Evolutionary conservation across 2,113 vertebrate species (phyloP).

Genomic region (Semicossyphus pulcher): DNA sequence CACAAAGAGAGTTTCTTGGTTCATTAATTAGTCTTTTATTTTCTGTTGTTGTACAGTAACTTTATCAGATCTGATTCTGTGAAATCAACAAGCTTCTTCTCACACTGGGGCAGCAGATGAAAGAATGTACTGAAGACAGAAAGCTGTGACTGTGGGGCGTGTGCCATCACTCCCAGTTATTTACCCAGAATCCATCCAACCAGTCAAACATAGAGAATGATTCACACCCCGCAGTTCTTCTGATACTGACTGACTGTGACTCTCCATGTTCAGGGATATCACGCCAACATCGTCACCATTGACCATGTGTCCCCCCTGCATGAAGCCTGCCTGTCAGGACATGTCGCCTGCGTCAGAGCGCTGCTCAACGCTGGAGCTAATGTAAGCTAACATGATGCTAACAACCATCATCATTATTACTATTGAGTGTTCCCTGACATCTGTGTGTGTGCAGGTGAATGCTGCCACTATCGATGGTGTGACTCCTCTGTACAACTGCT

Average conservation of each 20-base stretch:
- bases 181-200: too few species aligned
- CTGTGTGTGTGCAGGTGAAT: conserved; percentile 85
- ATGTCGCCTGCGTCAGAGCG: conserved; percentile 91
- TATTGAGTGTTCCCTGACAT: neutral
- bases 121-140: too few species aligned
- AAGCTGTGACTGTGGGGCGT: too few species aligned
- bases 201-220: neutral
- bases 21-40: too few species aligned
- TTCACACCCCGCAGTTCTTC: neutral
- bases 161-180: too few species aligned
- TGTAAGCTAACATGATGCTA: conserved; percentile 82
- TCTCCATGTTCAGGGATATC: conserved; percentile 87
- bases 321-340: conserved; percentile 95
- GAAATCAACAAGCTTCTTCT: too few species aligned
- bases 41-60: too few species aligned
- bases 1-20: too few species aligned
- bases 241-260: neutral
- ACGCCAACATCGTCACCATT: conserved; percentile 91
- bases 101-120: too few species aligned
- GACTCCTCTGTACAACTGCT: conserved; percentile 93
- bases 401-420: too few species aligned
- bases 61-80: too few species aligned
- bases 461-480: conserved; percentile 93
- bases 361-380: conserved; percentile 94
- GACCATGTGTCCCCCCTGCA: conserved; percentile 95